Evolutionary conservation across 2,888 invertebrate genomes (phyloP).

Genomic region (Cryptophagus acutangulus): DNA sequence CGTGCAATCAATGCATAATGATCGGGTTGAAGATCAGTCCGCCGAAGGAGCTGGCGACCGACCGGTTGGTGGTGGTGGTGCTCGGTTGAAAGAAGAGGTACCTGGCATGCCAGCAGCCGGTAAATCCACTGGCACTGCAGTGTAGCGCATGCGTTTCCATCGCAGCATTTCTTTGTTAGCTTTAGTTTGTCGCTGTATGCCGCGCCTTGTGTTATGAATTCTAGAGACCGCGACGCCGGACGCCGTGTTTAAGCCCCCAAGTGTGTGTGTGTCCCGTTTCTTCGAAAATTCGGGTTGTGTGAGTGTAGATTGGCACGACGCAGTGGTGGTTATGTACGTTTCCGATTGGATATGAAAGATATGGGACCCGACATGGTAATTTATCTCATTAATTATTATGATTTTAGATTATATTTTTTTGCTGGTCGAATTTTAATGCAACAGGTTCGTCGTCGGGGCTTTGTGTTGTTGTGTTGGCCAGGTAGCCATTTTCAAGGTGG

Average conservation of each 20-base stretch:
- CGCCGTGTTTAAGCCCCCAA: constrained; percentile 33
- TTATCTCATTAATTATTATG: constrained; percentile 11
- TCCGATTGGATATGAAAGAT: constrained; percentile 62
- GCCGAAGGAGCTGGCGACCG: too few relatives aligned
- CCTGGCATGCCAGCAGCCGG: too few relatives aligned
- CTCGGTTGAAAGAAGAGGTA: too few relatives aligned
- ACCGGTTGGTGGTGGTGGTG: too few relatives aligned
- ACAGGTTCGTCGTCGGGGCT: constrained; percentile 52
- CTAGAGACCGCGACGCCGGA: constrained; percentile 46
- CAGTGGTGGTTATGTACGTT: constrained; percentile 29
- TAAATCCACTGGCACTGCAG: constrained; percentile 30
- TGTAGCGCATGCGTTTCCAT: constrained; percentile 38
- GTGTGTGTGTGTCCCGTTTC: not conserved
- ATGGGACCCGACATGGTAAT: constrained; percentile 78
- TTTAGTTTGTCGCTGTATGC: constrained; percentile 43
- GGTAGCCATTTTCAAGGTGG: constrained; percentile 54
- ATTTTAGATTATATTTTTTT: constrained; percentile 14
- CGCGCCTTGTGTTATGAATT: constrained; percentile 37
- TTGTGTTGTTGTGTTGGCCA: constrained; percentile 53
- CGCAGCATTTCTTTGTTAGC: constrained; percentile 32
- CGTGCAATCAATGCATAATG: too few relatives aligned
- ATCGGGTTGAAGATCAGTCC: too few relatives aligned
- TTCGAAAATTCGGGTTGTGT: not conserved
- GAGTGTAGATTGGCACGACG: constrained; percentile 7
- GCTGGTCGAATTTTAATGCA: constrained; percentile 41